A percentile compares a stretch with the other conserved stretches of the same genome.
Conservation (phyloP, 2,797 vertebrate species). For the Adelosebastes latens region DNA sequence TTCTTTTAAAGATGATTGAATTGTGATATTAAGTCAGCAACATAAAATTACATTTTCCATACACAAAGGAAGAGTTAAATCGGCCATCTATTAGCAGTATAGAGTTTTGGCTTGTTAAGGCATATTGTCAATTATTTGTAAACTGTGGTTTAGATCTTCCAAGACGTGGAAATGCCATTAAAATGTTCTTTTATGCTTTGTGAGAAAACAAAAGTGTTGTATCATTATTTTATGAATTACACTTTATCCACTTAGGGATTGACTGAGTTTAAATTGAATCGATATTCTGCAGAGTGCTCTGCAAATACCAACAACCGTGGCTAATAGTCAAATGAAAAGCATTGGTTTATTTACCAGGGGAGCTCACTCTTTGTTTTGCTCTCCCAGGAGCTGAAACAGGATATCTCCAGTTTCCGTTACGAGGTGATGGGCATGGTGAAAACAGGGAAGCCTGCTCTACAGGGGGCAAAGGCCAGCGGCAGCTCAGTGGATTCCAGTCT, state of each 20-base stretch:
- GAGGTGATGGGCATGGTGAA: slow-evolving; percentile 97
- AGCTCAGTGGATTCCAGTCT: slow-evolving; percentile 73
- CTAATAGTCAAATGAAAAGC: background rate
- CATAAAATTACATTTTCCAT: background rate
- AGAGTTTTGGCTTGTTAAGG: background rate
- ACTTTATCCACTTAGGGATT: background rate
- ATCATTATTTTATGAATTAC: background rate
- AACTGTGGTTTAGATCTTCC: background rate
- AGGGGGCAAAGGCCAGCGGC: slow-evolving; percentile 72
- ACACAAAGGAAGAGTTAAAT: background rate
- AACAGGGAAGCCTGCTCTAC: slow-evolving; percentile 85
- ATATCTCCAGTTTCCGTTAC: slow-evolving; percentile 98
- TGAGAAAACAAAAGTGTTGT: background rate
- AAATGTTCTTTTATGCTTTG: background rate
- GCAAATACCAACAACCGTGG: background rate
- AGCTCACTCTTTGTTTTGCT: slow-evolving; percentile 11
- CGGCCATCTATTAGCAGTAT: background rate
- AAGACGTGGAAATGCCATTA: background rate
- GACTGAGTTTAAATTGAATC: background rate
- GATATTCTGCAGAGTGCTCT: background rate
- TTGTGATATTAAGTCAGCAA: background rate
- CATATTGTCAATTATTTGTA: background rate
- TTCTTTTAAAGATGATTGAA: background rate
- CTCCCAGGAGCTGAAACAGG: slow-evolving; percentile 95
- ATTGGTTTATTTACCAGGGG: background rate